Evolutionary conservation across 2,888 invertebrate genomes (phyloP).

Genomic region (Tanytarsus gracilentus): DNA sequence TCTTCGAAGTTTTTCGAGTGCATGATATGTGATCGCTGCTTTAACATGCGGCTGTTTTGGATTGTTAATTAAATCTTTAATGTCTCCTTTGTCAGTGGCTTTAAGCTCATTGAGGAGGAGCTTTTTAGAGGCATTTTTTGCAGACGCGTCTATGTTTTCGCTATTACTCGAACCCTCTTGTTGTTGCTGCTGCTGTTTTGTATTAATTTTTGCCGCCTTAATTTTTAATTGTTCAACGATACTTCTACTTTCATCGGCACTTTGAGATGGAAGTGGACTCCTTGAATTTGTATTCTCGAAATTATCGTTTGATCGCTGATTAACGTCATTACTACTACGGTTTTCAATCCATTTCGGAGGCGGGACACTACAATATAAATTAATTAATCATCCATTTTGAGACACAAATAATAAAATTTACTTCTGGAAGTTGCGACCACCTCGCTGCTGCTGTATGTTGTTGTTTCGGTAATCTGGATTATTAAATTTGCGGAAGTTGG

Average conservation of each 20-base stretch:
- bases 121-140: conserved; percentile 33
- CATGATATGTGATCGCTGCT: conserved; percentile 32
- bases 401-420: not conserved
- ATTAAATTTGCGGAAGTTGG: not conserved
- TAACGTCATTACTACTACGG: not conserved
- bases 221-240: conserved; percentile 13
- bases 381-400: not conserved
- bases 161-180: too few relatives aligned
- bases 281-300: too few relatives aligned
- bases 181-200: too few relatives aligned
- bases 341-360: too few relatives aligned
- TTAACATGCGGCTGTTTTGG: conserved; percentile 32
- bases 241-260: not conserved
- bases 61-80: conserved; percentile 41
- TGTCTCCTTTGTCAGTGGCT: conserved; percentile 39
- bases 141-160: conserved; percentile 25
- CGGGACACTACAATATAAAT: too few relatives aligned
- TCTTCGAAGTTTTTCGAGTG: conserved; percentile 37
- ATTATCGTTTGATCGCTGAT: not conserved
- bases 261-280: too few relatives aligned
- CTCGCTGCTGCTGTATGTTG: not conserved
- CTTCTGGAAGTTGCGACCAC: not conserved
- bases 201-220: too few relatives aligned
- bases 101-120: conserved; percentile 36
- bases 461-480: not conserved